phyloP scores from a whole-genome alignment of 2,797 vertebrate species.

The Iguana delicatissima region DNA sequence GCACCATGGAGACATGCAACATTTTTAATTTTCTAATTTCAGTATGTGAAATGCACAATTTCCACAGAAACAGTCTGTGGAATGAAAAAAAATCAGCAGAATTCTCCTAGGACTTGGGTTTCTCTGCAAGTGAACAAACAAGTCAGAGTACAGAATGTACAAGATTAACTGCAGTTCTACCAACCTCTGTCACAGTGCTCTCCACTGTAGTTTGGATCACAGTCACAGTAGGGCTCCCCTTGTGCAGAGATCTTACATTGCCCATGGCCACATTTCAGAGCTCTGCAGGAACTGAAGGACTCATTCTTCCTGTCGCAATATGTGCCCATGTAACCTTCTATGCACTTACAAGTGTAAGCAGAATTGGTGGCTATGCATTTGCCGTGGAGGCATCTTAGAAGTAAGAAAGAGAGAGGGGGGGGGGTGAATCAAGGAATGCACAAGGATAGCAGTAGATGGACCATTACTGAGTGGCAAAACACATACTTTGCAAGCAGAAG shows the following conservation, averaged over 20 bases:
- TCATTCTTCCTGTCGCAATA: constrained; percentile 90
- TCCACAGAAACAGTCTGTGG: background rate
- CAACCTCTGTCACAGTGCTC: constrained; percentile 90
- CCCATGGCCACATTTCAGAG: constrained; percentile 88
- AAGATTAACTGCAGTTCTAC: background rate
- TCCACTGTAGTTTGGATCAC: constrained; percentile 87
- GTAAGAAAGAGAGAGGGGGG: constrained; percentile 31
- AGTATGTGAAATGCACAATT: background rate
- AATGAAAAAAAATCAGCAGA: background rate
- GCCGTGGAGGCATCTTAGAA: constrained; percentile 89
- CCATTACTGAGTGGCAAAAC: background rate
- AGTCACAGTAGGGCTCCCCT: constrained; percentile 88
- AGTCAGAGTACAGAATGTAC: background rate
- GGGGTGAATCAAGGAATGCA: background rate
- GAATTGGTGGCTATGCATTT: constrained; percentile 83
- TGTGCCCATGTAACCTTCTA: constrained; percentile 87
- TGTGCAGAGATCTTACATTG: constrained; percentile 87
- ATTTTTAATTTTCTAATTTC: background rate
- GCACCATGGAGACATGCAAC: background rate
- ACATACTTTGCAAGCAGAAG: background rate
- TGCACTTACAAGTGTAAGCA: constrained; percentile 90
- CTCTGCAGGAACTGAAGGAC: constrained; percentile 84
- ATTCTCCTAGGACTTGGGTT: background rate
- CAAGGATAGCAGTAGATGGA: background rate
- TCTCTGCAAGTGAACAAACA: background rate